Percentiles rank a stretch among this genome's conserved stretches.
phyloP scores from a whole-genome alignment of 2,888 invertebrate genomes.

The Empis livida region DNA sequence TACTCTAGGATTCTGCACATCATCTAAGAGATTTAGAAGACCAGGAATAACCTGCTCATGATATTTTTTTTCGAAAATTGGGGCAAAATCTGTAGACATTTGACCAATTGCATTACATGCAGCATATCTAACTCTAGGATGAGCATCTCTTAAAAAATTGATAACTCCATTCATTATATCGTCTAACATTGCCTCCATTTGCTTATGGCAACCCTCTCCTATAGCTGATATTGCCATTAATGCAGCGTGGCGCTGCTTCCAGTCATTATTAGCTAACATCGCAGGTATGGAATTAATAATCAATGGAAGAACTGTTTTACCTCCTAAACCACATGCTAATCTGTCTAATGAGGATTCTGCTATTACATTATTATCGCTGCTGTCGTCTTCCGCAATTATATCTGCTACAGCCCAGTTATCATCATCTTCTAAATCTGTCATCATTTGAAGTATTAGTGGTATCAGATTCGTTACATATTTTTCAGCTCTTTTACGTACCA shows the following conservation, averaged over 20 bases:
- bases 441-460: constrained; percentile 79
- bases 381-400: constrained; percentile 83
- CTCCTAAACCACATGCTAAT: constrained; percentile 93
- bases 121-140: constrained; percentile 60
- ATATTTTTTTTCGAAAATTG: constrained; percentile 93
- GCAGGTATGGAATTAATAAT: constrained; percentile 73
- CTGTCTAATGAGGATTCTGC: constrained; percentile 96
- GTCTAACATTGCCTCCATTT: constrained; percentile 91
- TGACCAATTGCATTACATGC: constrained; percentile 98
- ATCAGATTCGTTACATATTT: constrained; percentile 71
- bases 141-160: constrained; percentile 67
- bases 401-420: constrained; percentile 79
- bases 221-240: constrained; percentile 97
- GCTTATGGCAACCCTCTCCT: constrained; percentile 96
- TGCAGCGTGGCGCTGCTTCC: constrained; percentile 90
- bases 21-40: constrained; percentile 75
- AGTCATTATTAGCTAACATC: constrained; percentile 73
- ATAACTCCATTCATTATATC: constrained; percentile 86
- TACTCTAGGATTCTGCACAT: constrained; percentile 84
- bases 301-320: constrained; percentile 76
- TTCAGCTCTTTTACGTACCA: constrained; percentile 84
- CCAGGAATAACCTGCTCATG: constrained; percentile 92
- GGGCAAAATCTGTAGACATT: constrained; percentile 98
- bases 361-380: constrained; percentile 86
- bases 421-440: constrained; percentile 90